phyloP scores from a whole-genome alignment of 2,888 invertebrate genomes.

The Heliconius ethilla region DNA sequence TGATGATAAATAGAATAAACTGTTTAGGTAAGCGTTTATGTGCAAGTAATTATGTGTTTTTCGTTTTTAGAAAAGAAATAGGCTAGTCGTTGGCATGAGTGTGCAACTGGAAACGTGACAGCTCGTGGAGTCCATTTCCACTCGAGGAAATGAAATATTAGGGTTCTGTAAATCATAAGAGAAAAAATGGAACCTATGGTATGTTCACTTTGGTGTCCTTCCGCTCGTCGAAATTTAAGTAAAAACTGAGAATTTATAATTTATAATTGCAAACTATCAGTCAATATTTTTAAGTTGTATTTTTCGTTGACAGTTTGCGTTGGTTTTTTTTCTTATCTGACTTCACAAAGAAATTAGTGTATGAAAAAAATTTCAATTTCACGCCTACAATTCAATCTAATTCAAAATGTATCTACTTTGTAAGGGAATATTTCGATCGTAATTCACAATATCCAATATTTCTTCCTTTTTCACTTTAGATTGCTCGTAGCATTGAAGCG shows the following conservation, averaged over 20 bases:
- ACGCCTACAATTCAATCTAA: not conserved
- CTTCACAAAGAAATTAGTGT: too few relatives aligned
- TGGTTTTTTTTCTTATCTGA: too few relatives aligned
- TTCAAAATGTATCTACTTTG: not conserved
- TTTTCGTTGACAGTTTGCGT: too few relatives aligned
- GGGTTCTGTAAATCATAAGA: too few relatives aligned
- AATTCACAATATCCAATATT: conserved; percentile 23
- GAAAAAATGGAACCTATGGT: too few relatives aligned
- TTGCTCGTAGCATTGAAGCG: conserved; percentile 24
- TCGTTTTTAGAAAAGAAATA: not conserved
- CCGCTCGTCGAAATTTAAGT: too few relatives aligned
- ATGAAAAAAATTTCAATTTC: too few relatives aligned
- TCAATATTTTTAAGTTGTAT: too few relatives aligned
- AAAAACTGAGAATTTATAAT: too few relatives aligned
- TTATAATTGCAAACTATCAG: too few relatives aligned
- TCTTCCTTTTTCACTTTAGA: conserved; percentile 30
- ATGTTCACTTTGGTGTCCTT: too few relatives aligned
- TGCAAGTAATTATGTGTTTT: not conserved
- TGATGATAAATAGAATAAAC: conserved; percentile 13
- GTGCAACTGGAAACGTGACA: not conserved
- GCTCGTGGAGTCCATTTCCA: not conserved
- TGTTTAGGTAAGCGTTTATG: not conserved
- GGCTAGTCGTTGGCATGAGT: not conserved
- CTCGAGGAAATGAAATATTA: not conserved
- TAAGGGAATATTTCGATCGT: conserved; percentile 7